Percentiles rank a stretch among this genome's conserved stretches.
Evolutionary conservation across 2,797 vertebrate genomes (phyloP).

Genomic region (Falco novaeseelandiae): DNA sequence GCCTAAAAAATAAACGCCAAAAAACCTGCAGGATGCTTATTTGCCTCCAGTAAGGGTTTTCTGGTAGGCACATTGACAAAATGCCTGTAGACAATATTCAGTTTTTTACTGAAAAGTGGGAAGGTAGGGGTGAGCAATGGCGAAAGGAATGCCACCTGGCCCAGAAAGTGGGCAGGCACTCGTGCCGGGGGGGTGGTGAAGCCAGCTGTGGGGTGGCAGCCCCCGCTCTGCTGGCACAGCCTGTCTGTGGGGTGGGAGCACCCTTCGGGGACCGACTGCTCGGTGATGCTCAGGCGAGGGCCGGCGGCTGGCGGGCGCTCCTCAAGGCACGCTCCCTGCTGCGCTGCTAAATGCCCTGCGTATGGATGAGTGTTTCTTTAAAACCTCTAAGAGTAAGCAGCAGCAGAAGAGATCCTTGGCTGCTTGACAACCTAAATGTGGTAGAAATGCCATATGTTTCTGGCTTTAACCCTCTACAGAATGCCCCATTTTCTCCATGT

Average conservation of each 20-base stretch:
- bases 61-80: neutral
- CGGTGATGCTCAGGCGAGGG: too few species aligned
- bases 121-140: fast-evolving
- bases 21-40: fast-evolving
- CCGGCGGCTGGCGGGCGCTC: neutral
- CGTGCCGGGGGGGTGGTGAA: neutral
- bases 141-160: fast-evolving
- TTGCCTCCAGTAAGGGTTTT: fast-evolving
- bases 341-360: neutral
- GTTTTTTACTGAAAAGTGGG: neutral
- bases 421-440: neutral
- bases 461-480: neutral
- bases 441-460: neutral
- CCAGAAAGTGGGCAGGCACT: fast-evolving
- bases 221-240: neutral
- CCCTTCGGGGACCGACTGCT: fast-evolving
- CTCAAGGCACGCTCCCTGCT: neutral
- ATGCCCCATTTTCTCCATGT: neutral
- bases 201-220: neutral
- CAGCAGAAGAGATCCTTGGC: neutral
- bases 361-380: neutral
- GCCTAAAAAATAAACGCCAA: too few species aligned
- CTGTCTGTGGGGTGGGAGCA: neutral
- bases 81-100: fast-evolving
- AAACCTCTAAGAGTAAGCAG: neutral